Percentiles rank a stretch among this genome's conserved stretches.
Evolutionary conservation across 2,797 vertebrate genomes (phyloP).

Genomic region (Halcyon leucocephala): DNA sequence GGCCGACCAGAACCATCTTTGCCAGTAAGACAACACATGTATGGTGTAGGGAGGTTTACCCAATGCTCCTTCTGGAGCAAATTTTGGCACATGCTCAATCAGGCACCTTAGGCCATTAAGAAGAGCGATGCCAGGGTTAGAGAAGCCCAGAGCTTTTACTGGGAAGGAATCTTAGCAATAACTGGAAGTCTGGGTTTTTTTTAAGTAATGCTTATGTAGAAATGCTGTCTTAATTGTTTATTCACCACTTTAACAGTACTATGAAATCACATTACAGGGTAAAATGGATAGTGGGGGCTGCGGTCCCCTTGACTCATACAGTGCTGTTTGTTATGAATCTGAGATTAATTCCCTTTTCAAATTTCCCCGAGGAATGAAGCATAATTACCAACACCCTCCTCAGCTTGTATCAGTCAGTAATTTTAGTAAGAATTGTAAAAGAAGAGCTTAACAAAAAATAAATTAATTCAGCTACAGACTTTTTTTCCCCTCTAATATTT

Average conservation of each 20-base stretch:
- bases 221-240: neutral
- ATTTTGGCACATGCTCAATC: neutral
- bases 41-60: neutral
- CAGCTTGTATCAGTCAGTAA: neutral
- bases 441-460: neutral
- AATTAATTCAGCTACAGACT: neutral
- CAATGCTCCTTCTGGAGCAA: neutral
- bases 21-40: neutral
- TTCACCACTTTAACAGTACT: neutral
- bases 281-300: neutral
- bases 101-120: neutral
- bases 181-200: neutral
- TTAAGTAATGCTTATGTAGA: neutral
- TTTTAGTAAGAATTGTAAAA: neutral
- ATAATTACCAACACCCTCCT: neutral
- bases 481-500: neutral
- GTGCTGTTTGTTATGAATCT: neutral
- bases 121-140: neutral
- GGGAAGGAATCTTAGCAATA: neutral
- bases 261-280: neutral
- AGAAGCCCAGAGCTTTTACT: neutral
- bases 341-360: neutral
- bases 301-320: neutral
- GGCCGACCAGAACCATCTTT: neutral
- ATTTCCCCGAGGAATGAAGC: neutral